Base-by-base conservation (phyloP, 2,797 vertebrate species). In the Enteromius radiatus region DNA sequence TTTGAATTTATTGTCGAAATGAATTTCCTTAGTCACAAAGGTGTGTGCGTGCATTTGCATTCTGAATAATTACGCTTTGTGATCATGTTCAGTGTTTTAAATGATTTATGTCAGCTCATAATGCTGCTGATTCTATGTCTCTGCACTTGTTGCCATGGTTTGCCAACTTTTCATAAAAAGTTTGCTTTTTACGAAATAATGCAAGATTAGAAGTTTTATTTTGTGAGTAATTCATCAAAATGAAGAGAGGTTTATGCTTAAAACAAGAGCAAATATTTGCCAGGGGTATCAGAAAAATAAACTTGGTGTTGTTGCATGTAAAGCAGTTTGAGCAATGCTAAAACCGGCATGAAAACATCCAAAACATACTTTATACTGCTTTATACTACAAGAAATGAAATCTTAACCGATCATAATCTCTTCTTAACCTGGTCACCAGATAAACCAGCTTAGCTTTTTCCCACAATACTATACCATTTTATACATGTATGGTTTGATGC, bases 351-450 rank as follows among this genome's bases (percentile, higher is more conserved):
- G 26, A 28, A 71, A 49, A 12, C 47, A 36, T 47, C 28, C 26
- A 73, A 73, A 73, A 52, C 28, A 33, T n/a, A 54, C 28, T 33
- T 73, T 36, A 31, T 54, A 54, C 28, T 36, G 10, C 17, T 12
- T n/a, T n/a, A n/a, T n/a, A n/a, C n/a, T 52, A 33, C 17, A 73
- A 33, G 70, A 52, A 73, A 21, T 52, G 1, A 19, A 52, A 36
- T 73, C 19, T 52, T 73, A 54, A 31, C 21, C 21, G 47, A 28
- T 73, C 17, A 74, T 49, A 74, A 74, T 21, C 70, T 54, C 28
- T 33, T 74, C 70, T 80, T 70, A 52, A 26, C 67, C 65, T n/a
- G 47, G 11, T 49, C 47, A 36, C 23, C 84, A 14, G 82, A 47
- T 71, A 17, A 71, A 47, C 6, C 19, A 15, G 33, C 9, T 41